Evolutionary conservation across 2,113 vertebrate species (phyloP).

Genomic region (Rutilus rutilus): DNA sequence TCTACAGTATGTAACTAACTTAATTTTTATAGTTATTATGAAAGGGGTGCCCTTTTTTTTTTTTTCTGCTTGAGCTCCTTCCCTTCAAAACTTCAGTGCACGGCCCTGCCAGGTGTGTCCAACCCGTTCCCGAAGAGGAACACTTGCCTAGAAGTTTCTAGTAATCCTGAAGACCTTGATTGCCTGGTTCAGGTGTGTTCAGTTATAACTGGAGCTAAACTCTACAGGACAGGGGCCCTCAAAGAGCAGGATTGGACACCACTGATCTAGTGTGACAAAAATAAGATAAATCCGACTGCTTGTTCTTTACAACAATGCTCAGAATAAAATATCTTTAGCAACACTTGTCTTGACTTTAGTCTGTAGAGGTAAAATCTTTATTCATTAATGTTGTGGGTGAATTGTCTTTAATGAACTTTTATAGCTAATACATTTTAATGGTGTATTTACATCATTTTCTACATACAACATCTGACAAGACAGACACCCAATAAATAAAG

Average conservation of each 20-base stretch:
- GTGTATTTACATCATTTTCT: conserved; percentile 52
- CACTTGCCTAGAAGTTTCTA: background rate
- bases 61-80: too few species aligned
- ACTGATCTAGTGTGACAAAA: background rate
- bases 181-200: background rate
- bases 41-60: too few species aligned
- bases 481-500: conserved; percentile 46
- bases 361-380: conserved; percentile 48
- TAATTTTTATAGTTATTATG: too few species aligned
- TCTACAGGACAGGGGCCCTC: background rate
- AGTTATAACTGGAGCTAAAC: background rate
- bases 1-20: too few species aligned
- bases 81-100: too few species aligned
- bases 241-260: background rate
- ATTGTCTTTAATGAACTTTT: conserved; percentile 1
- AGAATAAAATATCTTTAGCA: background rate
- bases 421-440: conserved; percentile 34
- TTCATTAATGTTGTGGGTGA: conserved; percentile 45
- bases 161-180: background rate
- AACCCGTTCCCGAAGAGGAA: background rate
- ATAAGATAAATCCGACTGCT: background rate
- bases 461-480: conserved; percentile 50
- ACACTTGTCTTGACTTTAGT: background rate
- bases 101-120: background rate
- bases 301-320: background rate